phyloP scores from a whole-genome alignment of 2,797 vertebrate species.

The Pseudochirops cupreus region DNA sequence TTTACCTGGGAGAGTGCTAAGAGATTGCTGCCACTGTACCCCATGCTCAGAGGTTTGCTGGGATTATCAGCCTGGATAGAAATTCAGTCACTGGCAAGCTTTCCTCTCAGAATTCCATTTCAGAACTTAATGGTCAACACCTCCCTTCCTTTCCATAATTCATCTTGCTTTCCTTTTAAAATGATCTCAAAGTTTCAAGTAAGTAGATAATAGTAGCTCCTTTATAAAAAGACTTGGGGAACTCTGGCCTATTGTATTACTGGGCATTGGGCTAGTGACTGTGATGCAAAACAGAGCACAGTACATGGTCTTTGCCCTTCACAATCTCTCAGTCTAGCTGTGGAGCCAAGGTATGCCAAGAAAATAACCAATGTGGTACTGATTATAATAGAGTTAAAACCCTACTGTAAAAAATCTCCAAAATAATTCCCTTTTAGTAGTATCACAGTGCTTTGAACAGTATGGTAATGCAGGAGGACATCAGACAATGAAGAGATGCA shows the following conservation, averaged over 20 bases:
- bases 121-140: not conserved
- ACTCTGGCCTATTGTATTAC: not conserved
- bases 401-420: not conserved
- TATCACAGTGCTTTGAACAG: not conserved
- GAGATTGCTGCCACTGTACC: not conserved
- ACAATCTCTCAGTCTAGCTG: not conserved
- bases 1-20: not conserved
- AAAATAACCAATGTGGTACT: not conserved
- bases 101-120: not conserved
- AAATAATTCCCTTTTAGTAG: not conserved
- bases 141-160: not conserved
- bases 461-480: not conserved
- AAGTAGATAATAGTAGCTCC: not conserved
- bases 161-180: not conserved
- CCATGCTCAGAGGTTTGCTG: not conserved
- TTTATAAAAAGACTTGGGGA: not conserved
- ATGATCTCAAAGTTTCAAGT: not conserved
- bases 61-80: not conserved
- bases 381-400: not conserved
- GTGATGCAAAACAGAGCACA: not conserved
- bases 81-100: not conserved
- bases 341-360: not conserved
- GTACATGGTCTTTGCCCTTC: not conserved
- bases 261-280: not conserved
- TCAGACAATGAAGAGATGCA: not conserved